Base-by-base conservation (phyloP, 1,140 invertebrate species). In the Kradibia gibbosae region DNA sequence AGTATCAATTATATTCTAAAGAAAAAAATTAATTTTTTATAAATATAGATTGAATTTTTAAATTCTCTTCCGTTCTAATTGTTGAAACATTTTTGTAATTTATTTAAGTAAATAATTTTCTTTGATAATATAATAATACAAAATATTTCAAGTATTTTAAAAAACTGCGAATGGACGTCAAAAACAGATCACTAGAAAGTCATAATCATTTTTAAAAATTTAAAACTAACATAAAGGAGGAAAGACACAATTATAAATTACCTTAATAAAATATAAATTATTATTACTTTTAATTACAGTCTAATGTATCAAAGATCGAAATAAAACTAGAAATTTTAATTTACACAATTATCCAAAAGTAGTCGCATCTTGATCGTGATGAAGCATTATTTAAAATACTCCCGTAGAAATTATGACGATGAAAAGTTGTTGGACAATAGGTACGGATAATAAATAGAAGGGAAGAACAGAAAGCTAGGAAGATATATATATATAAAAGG, bases 121-220 rank as follows among this genome's bases (percentile, higher is more conserved):
- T 28, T 28, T 31, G 10, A 10, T 0, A 20, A 28, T 28, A 8
- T 60, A 31, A 60, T 5, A 60, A 60, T 31, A 60, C 13, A 1
- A 22, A 36, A n/a, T n/a, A n/a, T 36, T 45, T 77, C 39, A 22
- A 60, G 25, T 25, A 60, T 73, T 62, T 31, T 62, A 42, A 60
- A 62, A 80, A 34, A 62, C 70, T 22, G 42, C 20, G 11, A 10
- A 7, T 39, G 57, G 71, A 60, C 42, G 13, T 67, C 45, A 67
- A 31, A 8, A 83, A 81, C 73, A 80, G 81, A 83, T 83, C 80
- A 83, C 57, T 76, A 77, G 75, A 83, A 83, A 82, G 78, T 85
- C 81, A 17, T 34, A n/a, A 78, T 50, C 31, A 28, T 65, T 81
- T 84, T 11, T 28, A 22, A 70, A 79, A 81, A 82, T 81, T 79